Percentiles rank a stretch among this genome's conserved stretches.
phyloP scores from a whole-genome alignment of 2,797 vertebrate genomes.

The Dallia pectoralis region DNA sequence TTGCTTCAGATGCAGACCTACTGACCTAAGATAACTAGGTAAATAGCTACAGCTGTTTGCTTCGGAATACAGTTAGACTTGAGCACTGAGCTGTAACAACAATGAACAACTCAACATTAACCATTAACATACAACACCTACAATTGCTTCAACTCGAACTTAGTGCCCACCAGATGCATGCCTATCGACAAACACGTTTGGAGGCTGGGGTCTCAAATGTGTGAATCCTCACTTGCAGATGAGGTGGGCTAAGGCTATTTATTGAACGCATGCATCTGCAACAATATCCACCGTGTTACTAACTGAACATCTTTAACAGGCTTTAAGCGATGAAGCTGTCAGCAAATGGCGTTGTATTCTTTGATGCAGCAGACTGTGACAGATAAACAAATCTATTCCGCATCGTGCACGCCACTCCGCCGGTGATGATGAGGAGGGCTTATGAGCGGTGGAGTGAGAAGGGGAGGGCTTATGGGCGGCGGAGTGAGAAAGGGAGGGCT shows the following conservation, averaged over 20 bases:
- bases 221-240: background rate
- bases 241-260: background rate
- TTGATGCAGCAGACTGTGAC: slow-evolving; percentile 7
- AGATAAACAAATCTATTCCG: background rate
- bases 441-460: slow-evolving; percentile 32
- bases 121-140: background rate
- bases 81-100: background rate
- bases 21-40: no score
- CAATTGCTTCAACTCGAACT: background rate
- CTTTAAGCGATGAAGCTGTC: background rate
- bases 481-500: no score
- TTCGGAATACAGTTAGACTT: background rate
- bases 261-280: background rate
- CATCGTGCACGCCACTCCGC: background rate
- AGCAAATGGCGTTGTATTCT: slow-evolving; percentile 3
- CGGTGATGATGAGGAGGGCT: slow-evolving; percentile 13
- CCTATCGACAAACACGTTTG: background rate
- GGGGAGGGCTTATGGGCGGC: no score
- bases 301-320: background rate
- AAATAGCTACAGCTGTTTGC: background rate
- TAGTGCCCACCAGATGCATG: background rate
- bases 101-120: background rate
- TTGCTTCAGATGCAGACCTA: no score
- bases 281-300: background rate
- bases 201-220: background rate